phyloP scores from a whole-genome alignment of 2,113 vertebrate genomes.

The Seriola rivoliana region DNA sequence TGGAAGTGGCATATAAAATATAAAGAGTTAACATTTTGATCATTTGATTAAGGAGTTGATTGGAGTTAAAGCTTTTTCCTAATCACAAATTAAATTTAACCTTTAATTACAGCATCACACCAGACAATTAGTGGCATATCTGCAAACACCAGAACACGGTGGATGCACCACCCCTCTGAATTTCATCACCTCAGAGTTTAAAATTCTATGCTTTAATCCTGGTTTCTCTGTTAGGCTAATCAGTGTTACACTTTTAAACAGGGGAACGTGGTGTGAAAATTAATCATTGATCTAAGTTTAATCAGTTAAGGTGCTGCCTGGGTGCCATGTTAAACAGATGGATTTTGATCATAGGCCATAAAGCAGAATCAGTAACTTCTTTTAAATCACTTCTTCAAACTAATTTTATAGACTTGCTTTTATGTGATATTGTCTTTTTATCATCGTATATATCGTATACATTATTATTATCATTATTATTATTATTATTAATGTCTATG shows the following conservation, averaged over 20 bases:
- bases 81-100: constrained; percentile 40
- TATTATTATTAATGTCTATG: no score
- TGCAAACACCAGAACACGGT: background rate
- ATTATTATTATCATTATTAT: no score
- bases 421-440: no score
- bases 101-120: constrained; percentile 26
- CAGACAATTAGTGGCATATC: background rate
- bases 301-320: background rate
- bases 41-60: constrained; percentile 15
- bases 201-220: background rate
- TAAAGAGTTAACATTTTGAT: background rate
- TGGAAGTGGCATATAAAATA: background rate
- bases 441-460: no score
- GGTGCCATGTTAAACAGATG: background rate
- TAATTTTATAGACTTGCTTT: no score
- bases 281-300: background rate
- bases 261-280: background rate
- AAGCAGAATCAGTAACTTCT: no score
- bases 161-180: background rate
- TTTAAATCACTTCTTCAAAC: no score
- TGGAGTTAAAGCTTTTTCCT: background rate
- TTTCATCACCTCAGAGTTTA: background rate
- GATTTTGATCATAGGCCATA: no score
- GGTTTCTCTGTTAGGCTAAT: background rate
- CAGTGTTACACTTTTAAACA: background rate